phyloP scores from a whole-genome alignment of 1,140 invertebrate species.

The Mamestra configurata region DNA sequence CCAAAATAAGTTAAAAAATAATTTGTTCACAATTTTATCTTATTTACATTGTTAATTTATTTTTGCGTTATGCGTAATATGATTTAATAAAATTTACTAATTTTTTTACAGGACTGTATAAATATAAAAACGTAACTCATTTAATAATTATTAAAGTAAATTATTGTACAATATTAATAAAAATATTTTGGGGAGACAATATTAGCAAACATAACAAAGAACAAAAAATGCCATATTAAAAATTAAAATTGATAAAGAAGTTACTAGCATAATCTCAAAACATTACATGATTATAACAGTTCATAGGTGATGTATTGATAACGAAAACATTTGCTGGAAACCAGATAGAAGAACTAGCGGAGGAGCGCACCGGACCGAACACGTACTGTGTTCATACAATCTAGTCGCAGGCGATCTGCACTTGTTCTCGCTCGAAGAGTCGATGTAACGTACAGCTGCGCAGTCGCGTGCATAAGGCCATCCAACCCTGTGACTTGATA shows the following conservation, averaged over 20 bases:
- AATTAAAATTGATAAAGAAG: slow-evolving; percentile 65
- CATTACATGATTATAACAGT: slow-evolving; percentile 56
- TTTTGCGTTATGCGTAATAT: slow-evolving; percentile 79
- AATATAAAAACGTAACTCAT: slow-evolving; percentile 80
- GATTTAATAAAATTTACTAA: slow-evolving; percentile 81
- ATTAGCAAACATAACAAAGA: slow-evolving; percentile 86
- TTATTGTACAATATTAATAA: slow-evolving; percentile 78
- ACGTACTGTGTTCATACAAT: slow-evolving; percentile 39
- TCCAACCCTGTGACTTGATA: slow-evolving; percentile 70
- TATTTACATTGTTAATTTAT: slow-evolving; percentile 80
- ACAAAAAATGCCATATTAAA: slow-evolving; percentile 70
- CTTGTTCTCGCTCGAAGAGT: slow-evolving; percentile 50
- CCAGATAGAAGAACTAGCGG: slow-evolving; percentile 18
- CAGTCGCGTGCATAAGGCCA: slow-evolving; percentile 65
- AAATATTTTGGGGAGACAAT: slow-evolving; percentile 76
- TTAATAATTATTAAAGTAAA: slow-evolving; percentile 74
- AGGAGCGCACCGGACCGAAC: slow-evolving; percentile 45
- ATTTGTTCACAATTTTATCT: slow-evolving; percentile 75
- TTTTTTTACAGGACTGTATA: slow-evolving; percentile 77
- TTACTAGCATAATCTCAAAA: slow-evolving; percentile 81
- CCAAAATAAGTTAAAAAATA: slow-evolving; percentile 80
- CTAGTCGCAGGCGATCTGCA: slow-evolving; percentile 58
- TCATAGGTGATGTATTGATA: slow-evolving; percentile 58
- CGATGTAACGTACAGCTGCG: slow-evolving; percentile 63
- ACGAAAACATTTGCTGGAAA: slow-evolving; percentile 30